Conservation (phyloP, 2,797 vertebrate species). For the Scyliorhinus canicula region DNA sequence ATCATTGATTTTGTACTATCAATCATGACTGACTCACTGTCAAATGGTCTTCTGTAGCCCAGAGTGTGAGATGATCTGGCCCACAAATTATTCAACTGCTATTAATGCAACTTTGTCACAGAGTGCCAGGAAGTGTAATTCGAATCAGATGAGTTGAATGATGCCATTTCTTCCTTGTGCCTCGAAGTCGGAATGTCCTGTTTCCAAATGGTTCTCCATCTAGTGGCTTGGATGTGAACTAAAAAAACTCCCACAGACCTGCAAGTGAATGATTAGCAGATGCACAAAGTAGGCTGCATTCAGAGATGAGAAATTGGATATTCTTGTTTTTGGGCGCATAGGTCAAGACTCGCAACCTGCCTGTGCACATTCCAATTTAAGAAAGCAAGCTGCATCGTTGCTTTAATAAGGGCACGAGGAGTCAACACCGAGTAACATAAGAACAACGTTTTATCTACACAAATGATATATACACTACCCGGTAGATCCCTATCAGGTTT, state of each 20-base stretch:
- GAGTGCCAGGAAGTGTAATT: background rate
- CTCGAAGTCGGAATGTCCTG: background rate
- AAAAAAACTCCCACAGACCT: background rate
- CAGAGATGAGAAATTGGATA: background rate
- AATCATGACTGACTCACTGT: background rate
- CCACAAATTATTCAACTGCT: constrained; percentile 6
- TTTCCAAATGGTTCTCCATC: background rate
- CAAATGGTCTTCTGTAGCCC: background rate
- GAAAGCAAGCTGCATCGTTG: too few relatives aligned
- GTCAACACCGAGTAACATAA: too few relatives aligned
- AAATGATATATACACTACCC: too few relatives aligned
- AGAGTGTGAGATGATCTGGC: background rate
- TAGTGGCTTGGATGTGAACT: background rate
- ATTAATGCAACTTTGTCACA: constrained; percentile 9
- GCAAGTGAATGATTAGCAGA: background rate
- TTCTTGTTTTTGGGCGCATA: background rate
- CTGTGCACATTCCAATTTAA: background rate
- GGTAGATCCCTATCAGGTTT: too few relatives aligned
- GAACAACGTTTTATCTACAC: too few relatives aligned
- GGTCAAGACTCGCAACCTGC: background rate
- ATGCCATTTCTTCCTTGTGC: constrained; percentile 6
- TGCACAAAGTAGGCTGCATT: background rate
- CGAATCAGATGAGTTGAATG: background rate
- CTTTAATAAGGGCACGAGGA: too few relatives aligned
- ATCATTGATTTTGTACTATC: background rate